phyloP scores from a whole-genome alignment of 2,797 vertebrate species.

The Crenuchus spilurus region DNA sequence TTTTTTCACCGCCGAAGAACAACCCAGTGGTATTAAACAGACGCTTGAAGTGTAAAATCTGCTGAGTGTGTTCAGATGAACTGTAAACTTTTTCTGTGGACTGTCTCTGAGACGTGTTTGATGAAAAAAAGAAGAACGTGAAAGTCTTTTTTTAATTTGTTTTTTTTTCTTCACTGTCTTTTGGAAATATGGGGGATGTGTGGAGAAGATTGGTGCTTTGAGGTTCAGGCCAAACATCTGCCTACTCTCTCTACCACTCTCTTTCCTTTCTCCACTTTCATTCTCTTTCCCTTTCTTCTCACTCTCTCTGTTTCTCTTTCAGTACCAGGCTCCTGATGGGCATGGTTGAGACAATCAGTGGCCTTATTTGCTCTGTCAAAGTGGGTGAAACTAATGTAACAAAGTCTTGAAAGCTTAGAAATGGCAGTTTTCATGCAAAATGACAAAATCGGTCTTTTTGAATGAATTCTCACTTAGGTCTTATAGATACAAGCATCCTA shows the following conservation, averaged over 20 bases:
- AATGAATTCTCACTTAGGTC: background rate
- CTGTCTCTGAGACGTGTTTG: slow-evolving; percentile 21
- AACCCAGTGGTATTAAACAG: background rate
- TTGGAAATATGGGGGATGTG: slow-evolving; percentile 59
- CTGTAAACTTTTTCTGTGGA: background rate
- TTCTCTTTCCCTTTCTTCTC: slow-evolving; percentile 46
- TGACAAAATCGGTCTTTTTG: background rate
- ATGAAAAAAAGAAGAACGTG: slow-evolving; percentile 44
- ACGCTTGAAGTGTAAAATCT: slow-evolving; percentile 26
- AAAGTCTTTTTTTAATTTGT: slow-evolving; percentile 51
- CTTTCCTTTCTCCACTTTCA: too few species aligned
- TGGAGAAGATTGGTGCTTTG: slow-evolving; percentile 70
- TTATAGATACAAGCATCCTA: background rate
- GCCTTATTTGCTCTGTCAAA: slow-evolving; percentile 50
- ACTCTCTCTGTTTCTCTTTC: background rate
- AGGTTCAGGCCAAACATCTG: slow-evolving; percentile 80
- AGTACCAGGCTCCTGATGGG: slow-evolving; percentile 48
- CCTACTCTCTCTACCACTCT: slow-evolving; percentile 56
- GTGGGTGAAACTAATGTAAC: slow-evolving; percentile 5
- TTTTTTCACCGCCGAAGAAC: background rate
- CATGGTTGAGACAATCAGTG: slow-evolving; percentile 44
- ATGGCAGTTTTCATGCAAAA: background rate
- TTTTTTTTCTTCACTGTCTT: slow-evolving; percentile 37
- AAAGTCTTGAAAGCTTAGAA: background rate
- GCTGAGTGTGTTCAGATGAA: slow-evolving; percentile 22